Conservation (phyloP, 2,113 vertebrate genomes). For the Carassius carassius region DNA sequence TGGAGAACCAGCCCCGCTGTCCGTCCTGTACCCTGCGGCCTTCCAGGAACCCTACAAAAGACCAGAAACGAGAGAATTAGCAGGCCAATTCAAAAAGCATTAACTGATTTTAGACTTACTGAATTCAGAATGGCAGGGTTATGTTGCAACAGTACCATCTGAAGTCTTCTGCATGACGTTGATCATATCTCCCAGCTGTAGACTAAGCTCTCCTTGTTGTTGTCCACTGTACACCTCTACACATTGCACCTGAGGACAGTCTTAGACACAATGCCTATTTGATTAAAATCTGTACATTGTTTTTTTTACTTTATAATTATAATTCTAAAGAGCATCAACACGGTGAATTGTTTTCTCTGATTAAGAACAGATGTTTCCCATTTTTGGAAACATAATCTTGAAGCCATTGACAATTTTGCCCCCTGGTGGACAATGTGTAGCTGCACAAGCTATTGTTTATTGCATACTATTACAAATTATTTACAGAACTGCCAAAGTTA, state of each 20-base stretch:
- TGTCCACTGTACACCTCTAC: slow-evolving; percentile 35
- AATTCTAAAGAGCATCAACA: background rate
- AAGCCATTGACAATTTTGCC: slow-evolving; percentile 32
- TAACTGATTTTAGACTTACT: background rate
- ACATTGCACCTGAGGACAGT: slow-evolving; percentile 50
- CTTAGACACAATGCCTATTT: slow-evolving; percentile 24
- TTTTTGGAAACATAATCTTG: background rate
- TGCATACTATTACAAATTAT: background rate
- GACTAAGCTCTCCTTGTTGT: slow-evolving; percentile 46
- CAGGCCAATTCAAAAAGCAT: background rate
- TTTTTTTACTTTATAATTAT: background rate
- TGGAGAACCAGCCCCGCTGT: slow-evolving; percentile 54
- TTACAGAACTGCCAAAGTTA: background rate
- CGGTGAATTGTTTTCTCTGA: background rate
- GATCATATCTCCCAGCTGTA: slow-evolving; percentile 44
- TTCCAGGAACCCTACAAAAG: slow-evolving; percentile 50
- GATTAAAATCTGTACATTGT: background rate
- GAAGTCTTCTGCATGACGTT: slow-evolving; percentile 50
- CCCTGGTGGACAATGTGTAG: slow-evolving; percentile 47
- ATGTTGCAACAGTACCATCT: slow-evolving; percentile 18
- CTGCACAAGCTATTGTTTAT: background rate
- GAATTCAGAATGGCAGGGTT: background rate
- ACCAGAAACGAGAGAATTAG: background rate
- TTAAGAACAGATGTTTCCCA: background rate
- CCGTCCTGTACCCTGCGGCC: slow-evolving; percentile 42